Evolutionary conservation across 1,140 invertebrate genomes (phyloP).

Genomic region (Lucilia sericata): DNA sequence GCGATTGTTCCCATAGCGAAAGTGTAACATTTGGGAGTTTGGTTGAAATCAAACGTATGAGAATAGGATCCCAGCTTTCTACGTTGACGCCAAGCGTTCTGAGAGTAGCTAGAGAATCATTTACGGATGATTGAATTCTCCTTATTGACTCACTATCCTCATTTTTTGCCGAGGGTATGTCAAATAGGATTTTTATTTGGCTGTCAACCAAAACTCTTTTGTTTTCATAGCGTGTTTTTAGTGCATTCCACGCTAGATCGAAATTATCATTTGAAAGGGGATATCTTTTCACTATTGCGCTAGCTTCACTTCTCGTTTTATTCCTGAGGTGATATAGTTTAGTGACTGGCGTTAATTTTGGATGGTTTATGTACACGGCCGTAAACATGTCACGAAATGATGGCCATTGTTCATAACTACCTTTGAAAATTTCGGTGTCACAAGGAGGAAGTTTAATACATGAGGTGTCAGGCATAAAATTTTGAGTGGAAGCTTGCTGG

Average conservation of each 20-base stretch:
- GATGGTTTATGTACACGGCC: conserved; percentile 36
- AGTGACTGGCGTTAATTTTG: neutral
- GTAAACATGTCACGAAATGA: conserved; percentile 45
- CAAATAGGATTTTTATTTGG: neutral
- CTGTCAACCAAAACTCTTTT: conserved; percentile 2
- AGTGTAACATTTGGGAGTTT: conserved; percentile 9
- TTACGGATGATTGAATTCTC: conserved; percentile 6
- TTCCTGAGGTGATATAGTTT: neutral
- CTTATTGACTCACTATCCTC: neutral
- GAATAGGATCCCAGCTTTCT: conserved; percentile 18
- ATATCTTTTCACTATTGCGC: conserved; percentile 16
- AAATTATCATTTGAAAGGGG: conserved; percentile 7
- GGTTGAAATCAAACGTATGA: conserved; percentile 20
- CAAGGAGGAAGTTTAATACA: conserved; percentile 36
- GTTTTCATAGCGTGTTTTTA: neutral
- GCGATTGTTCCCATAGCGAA: neutral
- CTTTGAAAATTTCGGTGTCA: conserved; percentile 39
- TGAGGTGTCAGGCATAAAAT: neutral
- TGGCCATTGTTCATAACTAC: conserved; percentile 35
- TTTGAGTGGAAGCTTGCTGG: neutral
- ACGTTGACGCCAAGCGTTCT: neutral
- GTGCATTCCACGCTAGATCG: neutral
- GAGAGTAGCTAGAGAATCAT: neutral
- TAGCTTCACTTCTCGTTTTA: conserved; percentile 14
- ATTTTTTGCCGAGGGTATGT: neutral